A percentile compares a stretch with the other conserved stretches of the same genome.
These are phyloP conservation scores for Cossypha heuglini DNA, from an alignment of 2,797 vertebrate genomes.

Conservation along the genomic window DNA sequence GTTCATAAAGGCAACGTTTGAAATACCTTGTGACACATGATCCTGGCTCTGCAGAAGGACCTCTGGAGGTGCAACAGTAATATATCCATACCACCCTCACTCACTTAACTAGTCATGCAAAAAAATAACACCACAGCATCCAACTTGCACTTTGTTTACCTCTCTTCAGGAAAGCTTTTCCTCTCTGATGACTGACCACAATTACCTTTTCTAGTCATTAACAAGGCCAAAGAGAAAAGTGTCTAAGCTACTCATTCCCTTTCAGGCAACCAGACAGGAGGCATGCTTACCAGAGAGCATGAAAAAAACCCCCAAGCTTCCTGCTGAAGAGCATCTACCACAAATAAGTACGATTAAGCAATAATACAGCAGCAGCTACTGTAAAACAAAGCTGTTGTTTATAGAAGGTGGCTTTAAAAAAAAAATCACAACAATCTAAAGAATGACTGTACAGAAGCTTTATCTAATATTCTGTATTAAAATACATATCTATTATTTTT, in stretches of 20 bases:
- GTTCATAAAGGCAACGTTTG: background rate
- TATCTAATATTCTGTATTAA: background rate
- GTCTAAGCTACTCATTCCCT: background rate
- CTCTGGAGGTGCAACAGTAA: background rate
- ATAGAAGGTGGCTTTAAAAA: background rate
- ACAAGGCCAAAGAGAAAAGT: background rate
- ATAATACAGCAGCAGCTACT: background rate
- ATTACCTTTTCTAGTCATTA: constrained; percentile 4
- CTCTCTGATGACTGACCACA: background rate
- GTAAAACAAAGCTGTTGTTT: background rate
- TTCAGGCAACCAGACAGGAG: background rate
- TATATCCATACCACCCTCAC: background rate
- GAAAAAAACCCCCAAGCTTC: background rate
- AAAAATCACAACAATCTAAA: background rate
- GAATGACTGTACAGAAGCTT: background rate
- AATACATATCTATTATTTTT: background rate
- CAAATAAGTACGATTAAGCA: background rate
- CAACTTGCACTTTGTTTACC: background rate
- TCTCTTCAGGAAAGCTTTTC: constrained; percentile 17
- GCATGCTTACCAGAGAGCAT: background rate
- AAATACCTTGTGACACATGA: background rate
- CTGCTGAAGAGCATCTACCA: background rate
- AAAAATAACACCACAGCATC: background rate
- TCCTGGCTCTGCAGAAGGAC: background rate
- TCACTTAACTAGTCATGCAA: background rate